These are phyloP conservation scores for Orthosia incerta DNA, from an alignment of 2,888 invertebrate species.

Conservation along the genomic window DNA sequence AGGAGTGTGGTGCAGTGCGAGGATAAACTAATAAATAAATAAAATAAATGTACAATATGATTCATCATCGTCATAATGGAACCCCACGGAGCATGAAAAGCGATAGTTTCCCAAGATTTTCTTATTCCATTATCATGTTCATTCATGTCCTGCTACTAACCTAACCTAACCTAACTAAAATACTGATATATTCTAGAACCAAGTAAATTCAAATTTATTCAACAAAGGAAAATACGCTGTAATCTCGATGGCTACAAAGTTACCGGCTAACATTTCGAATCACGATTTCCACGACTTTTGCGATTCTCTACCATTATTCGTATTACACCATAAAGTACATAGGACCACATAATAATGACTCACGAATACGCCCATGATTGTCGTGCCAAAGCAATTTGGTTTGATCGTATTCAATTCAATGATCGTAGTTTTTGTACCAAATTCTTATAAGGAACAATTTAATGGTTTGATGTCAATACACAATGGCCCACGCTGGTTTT, in stretches of 20 bases:
- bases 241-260: not conserved
- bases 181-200: not conserved
- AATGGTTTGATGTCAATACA: constrained; percentile 22
- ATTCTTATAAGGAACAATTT: constrained; percentile 51
- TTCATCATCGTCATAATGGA: too few species aligned
- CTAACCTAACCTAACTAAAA: not conserved
- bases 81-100: not conserved
- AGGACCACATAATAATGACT: constrained; percentile 20
- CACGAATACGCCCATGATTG: constrained; percentile 50
- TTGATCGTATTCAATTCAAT: constrained; percentile 46
- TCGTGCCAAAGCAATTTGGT: constrained; percentile 45
- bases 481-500: constrained; percentile 26
- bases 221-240: not conserved
- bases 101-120: not conserved
- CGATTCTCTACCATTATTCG: constrained; percentile 30
- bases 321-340: constrained; percentile 30
- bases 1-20: too few species aligned
- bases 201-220: not conserved
- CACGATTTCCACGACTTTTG: constrained; percentile 50
- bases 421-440: constrained; percentile 42
- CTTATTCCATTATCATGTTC: too few species aligned
- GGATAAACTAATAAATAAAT: too few species aligned
- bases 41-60: too few species aligned
- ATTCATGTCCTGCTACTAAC: too few species aligned
- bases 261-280: not conserved